phyloP scores from a whole-genome alignment of 2,888 invertebrate species.

The Yponomeuta cagnagella region DNA sequence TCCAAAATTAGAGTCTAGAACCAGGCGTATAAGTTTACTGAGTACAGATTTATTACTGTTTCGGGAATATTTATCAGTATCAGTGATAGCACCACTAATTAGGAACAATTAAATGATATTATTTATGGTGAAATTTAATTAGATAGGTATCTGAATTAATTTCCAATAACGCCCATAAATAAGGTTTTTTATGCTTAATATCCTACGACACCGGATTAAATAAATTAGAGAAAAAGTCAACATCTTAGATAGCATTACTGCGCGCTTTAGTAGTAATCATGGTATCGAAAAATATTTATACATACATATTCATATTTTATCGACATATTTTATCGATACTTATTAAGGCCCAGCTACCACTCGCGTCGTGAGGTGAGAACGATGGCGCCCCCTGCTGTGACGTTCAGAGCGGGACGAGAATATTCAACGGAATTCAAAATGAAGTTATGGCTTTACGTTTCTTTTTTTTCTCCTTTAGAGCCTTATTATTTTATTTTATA shows the following conservation, averaged over 20 bases:
- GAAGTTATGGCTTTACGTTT: constrained; percentile 67
- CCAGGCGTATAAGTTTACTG: constrained; percentile 36
- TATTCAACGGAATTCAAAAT: constrained; percentile 70
- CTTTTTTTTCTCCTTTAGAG: constrained; percentile 52
- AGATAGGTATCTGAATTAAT: constrained; percentile 14
- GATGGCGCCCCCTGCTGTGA: constrained; percentile 71
- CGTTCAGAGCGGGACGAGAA: constrained; percentile 65
- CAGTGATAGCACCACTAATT: constrained; percentile 27
- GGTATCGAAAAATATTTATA: constrained; percentile 68
- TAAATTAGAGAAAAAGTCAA: constrained; percentile 12
- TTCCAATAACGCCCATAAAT: constrained; percentile 11
- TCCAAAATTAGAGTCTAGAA: constrained; percentile 39
- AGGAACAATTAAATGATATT: constrained; percentile 36
- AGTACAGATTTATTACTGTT: constrained; percentile 51
- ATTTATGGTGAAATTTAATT: constrained; percentile 28
- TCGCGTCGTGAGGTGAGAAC: constrained; percentile 75
- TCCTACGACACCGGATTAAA: constrained; percentile 7
- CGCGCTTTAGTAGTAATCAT: constrained; percentile 31
- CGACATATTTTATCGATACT: constrained; percentile 74
- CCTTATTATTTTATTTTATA: constrained; percentile 62
- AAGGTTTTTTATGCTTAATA: constrained; percentile 1
- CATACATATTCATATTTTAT: constrained; percentile 73
- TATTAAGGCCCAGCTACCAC: constrained; percentile 75
- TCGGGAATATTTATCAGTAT: constrained; percentile 41
- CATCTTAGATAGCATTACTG: constrained; percentile 2